Conservation (phyloP, 2,797 vertebrate genomes). For the Danio aesculapii region DNA sequence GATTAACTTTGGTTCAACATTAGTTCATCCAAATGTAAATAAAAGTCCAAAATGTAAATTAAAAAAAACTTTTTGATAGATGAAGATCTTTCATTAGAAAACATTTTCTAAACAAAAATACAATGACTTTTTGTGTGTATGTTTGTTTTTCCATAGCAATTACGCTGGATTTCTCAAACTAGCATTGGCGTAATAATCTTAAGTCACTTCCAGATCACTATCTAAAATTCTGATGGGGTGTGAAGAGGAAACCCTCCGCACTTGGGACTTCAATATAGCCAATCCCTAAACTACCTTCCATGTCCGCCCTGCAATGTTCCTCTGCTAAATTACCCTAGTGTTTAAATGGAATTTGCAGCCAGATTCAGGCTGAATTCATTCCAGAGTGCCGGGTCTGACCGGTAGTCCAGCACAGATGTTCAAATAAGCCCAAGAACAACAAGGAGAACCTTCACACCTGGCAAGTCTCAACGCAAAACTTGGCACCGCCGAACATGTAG, state of each 20-base stretch:
- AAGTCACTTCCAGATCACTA: neutral
- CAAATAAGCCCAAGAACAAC: conserved; percentile 80
- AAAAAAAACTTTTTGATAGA: no score
- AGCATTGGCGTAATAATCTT: conserved; percentile 19
- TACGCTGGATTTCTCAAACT: conserved; percentile 23
- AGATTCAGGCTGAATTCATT: conserved; percentile 65
- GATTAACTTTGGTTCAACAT: no score
- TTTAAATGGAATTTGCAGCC: conserved; percentile 68
- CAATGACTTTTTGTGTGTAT: neutral
- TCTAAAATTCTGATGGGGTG: conserved; percentile 15
- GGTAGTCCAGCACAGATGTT: conserved; percentile 77
- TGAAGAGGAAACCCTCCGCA: conserved; percentile 41
- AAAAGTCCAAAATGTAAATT: no score
- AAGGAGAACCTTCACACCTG: conserved; percentile 80
- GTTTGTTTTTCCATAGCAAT: conserved; percentile 25
- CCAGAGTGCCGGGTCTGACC: conserved; percentile 64
- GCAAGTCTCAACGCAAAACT: conserved; percentile 80
- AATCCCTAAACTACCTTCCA: conserved; percentile 43
- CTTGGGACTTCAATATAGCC: conserved; percentile 43
- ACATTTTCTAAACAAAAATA: neutral
- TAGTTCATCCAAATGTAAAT: no score
- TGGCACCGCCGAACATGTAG: conserved; percentile 77
- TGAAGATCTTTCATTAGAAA: no score
- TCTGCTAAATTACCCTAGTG: conserved; percentile 66
- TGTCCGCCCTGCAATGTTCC: conserved; percentile 53